Base-by-base conservation (phyloP, 2,113 vertebrate species). In the Ariopsis seemanni region DNA sequence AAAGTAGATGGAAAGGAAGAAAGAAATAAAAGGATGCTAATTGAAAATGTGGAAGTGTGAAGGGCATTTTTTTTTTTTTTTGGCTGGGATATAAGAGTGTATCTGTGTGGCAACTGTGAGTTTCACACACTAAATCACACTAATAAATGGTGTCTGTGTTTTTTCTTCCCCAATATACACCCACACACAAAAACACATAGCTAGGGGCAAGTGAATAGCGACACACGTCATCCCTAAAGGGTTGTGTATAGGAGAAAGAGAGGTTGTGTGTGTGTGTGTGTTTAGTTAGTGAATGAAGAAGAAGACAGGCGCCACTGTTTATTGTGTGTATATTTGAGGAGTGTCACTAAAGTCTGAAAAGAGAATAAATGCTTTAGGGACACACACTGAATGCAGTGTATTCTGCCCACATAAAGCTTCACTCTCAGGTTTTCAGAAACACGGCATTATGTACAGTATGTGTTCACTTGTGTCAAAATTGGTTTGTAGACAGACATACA, bases 291-390 rank as follows among this genome's bases (percentile, higher is more conserved):
- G 90, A 92, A 92, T 53, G 85, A 92, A 88, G 92, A 82, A 86
- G 91, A 94, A 91, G 88, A 91, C 86, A 86, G 89, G 87, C 82
- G 84, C 88, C 89, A 92, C 81, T 88, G 84, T 88, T 84, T 87
- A 90, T 90, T 90, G 91, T 91, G 92, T 93, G 92, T 92, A 79
- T 90, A 88, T 88, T 90, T 90, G 90, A 86, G 85, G 87, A 91
- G 87, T 88, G 82, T 48, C 82, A 82, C 82, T 78, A 89, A 67
- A 89, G 77, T 62, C 84, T 90, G 92, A 92, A 92, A 65, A 85
- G 89, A 90, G 89, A 88, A 90, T 34, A 81, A 74, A 84, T 75
- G 80, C 90, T 88, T 90, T 90, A 89, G 85, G 27, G 42, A 91
- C 92, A 91, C 82, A 50, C 63, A 84, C 75, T 82, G 87, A 90